Evolutionary conservation across 2,888 invertebrate genomes (phyloP).

Genomic region (Nasonovia ribisnigri): DNA sequence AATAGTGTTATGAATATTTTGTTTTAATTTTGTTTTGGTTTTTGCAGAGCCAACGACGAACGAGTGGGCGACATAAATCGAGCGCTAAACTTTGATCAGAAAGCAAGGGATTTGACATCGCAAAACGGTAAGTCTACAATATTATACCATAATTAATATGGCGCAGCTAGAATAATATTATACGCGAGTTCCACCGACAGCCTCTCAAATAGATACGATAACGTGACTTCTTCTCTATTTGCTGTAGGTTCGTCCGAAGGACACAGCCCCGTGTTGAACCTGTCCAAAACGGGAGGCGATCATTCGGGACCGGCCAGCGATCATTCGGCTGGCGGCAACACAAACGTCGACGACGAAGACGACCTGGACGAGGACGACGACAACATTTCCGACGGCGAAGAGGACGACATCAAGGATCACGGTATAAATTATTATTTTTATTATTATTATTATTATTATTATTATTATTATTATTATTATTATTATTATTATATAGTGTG

Average conservation of each 20-base stretch:
- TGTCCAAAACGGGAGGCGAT: constrained; percentile 83
- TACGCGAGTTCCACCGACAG: background rate
- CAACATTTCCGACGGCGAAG: constrained; percentile 88
- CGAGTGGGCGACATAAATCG: constrained; percentile 84
- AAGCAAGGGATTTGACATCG: constrained; percentile 87
- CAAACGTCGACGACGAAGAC: constrained; percentile 87
- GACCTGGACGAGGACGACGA: constrained; percentile 88
- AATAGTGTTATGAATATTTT: background rate
- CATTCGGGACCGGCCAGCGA: constrained; percentile 75
- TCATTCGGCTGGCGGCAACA: constrained; percentile 76
- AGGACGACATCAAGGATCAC: constrained; percentile 86
- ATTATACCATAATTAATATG: background rate
- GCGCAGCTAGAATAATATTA: background rate
- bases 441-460: background rate
- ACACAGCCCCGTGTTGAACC: constrained; percentile 91
- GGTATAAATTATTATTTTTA: constrained; percentile 72
- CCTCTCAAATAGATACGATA: background rate
- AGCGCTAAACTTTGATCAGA: constrained; percentile 83
- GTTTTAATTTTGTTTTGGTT: constrained; percentile 68
- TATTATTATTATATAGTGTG: background rate
- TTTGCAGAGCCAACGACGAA: constrained; percentile 88
- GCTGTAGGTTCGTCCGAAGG: constrained; percentile 79
- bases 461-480: background rate
- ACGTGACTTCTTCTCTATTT: background rate
- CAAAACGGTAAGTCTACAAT: constrained; percentile 76